These are phyloP conservation scores for Zaprionus obscuricornis DNA, from an alignment of 2,888 invertebrate genomes.

Conservation along the genomic window DNA sequence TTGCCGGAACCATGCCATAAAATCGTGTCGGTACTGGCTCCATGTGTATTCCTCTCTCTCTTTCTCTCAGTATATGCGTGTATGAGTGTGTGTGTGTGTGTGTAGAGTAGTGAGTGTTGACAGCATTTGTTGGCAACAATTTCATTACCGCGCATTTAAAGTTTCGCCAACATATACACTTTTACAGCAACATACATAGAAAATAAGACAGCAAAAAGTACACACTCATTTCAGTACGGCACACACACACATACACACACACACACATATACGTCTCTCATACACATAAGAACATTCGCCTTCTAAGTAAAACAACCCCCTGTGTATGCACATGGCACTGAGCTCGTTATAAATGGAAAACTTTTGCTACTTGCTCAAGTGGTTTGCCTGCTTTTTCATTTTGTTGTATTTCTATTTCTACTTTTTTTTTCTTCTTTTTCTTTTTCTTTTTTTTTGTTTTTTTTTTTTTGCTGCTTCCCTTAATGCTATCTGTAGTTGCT, in stretches of 20 bases:
- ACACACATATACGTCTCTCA: slow-evolving; percentile 12
- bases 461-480: slow-evolving; percentile 20
- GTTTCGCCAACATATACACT: slow-evolving; percentile 62
- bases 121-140: slow-evolving; percentile 75
- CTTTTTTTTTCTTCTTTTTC: slow-evolving; percentile 35
- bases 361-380: slow-evolving; percentile 77
- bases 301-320: slow-evolving; percentile 20
- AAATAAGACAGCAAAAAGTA: slow-evolving; percentile 50
- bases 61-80: slow-evolving; percentile 5
- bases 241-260: slow-evolving; percentile 27
- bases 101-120: slow-evolving; percentile 48
- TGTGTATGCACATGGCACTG: slow-evolving; percentile 42
- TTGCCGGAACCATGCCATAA: slow-evolving; percentile 63
- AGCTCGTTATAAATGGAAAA: slow-evolving; percentile 79
- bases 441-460: slow-evolving; percentile 14
- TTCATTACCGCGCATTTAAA: slow-evolving; percentile 79
- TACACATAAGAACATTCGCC: slow-evolving; percentile 1
- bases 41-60: slow-evolving; percentile 7
- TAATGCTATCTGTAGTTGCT: slow-evolving; percentile 20
- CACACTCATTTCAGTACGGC: background rate
- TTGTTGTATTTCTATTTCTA: slow-evolving; percentile 14
- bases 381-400: slow-evolving; percentile 57
- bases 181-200: slow-evolving; percentile 21
- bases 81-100: slow-evolving; percentile 5
- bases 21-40: slow-evolving; percentile 57